phyloP scores from a whole-genome alignment of 2,113 vertebrate genomes.

The Anser cygnoides region DNA sequence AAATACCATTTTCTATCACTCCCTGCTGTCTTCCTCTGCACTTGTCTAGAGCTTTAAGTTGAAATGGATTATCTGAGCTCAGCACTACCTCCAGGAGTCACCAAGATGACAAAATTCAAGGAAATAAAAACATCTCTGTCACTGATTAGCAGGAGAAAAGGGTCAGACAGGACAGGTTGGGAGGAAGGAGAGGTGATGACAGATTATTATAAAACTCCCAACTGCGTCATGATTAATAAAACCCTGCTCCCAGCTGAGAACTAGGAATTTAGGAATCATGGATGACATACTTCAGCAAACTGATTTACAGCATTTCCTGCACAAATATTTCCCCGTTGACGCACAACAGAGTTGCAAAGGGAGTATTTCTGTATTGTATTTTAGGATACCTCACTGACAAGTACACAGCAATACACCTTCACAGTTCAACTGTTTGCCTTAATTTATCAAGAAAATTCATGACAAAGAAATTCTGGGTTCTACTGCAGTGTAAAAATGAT shows the following conservation, averaged over 20 bases:
- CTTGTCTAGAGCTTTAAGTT: slow-evolving; percentile 12
- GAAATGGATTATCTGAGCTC: slow-evolving; percentile 46
- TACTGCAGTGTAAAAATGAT: neutral
- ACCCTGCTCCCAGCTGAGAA: neutral
- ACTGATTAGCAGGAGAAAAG: slow-evolving; percentile 3
- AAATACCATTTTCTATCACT: slow-evolving; percentile 23
- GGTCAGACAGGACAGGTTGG: neutral
- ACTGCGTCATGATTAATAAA: neutral
- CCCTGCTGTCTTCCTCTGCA: slow-evolving; percentile 15
- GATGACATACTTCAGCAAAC: neutral
- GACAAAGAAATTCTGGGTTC: neutral
- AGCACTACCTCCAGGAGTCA: slow-evolving; percentile 9
- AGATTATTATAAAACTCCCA: slow-evolving; percentile 16
- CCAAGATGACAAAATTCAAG: slow-evolving; percentile 15
- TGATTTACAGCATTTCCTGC: neutral
- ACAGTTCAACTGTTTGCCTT: neutral
- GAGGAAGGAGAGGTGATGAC: slow-evolving; percentile 10
- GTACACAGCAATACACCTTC: neutral
- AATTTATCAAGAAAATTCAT: neutral
- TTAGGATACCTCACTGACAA: neutral
- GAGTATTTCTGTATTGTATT: neutral
- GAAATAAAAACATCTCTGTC: slow-evolving; percentile 41
- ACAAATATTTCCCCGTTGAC: neutral
- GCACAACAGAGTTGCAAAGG: neutral
- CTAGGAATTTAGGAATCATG: neutral